A percentile compares a stretch with the other conserved stretches of the same genome.
Evolutionary conservation across 2,888 invertebrate species (phyloP).

Genomic region (Calliopum simillimum): DNA sequence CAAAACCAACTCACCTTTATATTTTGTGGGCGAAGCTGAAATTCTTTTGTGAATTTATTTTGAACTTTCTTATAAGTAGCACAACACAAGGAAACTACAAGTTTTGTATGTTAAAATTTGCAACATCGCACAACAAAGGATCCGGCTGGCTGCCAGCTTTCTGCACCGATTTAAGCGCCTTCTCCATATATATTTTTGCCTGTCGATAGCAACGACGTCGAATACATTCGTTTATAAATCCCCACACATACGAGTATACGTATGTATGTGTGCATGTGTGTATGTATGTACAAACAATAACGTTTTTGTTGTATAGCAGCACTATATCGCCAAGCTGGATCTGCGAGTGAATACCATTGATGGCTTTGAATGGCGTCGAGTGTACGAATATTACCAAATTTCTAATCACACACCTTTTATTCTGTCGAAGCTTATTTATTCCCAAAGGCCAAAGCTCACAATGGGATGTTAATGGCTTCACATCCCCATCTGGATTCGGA

Average conservation of each 20-base stretch:
- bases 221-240: background rate
- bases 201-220: background rate
- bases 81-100: constrained; percentile 3
- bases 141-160: background rate
- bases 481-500: constrained; percentile 32
- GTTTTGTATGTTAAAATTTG: background rate
- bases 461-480: constrained; percentile 42
- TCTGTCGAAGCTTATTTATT: constrained; percentile 43
- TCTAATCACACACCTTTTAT: constrained; percentile 24
- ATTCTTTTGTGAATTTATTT: constrained; percentile 14
- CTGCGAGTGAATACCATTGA: no score
- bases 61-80: constrained; percentile 2
- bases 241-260: background rate
- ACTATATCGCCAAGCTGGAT: no score
- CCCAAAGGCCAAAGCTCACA: constrained; percentile 42
- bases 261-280: no score
- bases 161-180: no score
- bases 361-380: constrained; percentile 17
- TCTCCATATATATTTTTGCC: background rate
- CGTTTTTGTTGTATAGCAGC: no score
- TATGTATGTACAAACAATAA: background rate
- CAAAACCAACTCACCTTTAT: no score
- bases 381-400: constrained; percentile 22
- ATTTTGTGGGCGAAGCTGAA: background rate
- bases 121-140: constrained; percentile 3